A percentile compares a stretch with the other conserved stretches of the same genome.
Evolutionary conservation across 2,797 vertebrate species (phyloP).

Genomic region (Acanthopagrus latus): DNA sequence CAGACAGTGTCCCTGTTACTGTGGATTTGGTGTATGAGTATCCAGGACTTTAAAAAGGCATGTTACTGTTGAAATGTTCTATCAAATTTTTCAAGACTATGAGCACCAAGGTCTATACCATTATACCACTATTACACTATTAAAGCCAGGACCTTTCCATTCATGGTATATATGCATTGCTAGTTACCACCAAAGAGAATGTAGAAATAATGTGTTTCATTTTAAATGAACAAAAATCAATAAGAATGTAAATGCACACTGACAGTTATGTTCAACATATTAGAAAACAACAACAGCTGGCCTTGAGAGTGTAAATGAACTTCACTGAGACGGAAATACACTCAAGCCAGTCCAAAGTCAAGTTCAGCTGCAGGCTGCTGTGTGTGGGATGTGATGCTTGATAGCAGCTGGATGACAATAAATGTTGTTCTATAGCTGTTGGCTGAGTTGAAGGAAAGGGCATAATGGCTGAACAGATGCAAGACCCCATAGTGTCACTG

Average conservation of each 20-base stretch:
- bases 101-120: no score
- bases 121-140: no score
- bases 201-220: background rate
- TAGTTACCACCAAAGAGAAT: background rate
- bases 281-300: background rate
- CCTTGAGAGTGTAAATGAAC: background rate
- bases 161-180: background rate
- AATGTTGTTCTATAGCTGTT: background rate
- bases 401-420: slow-evolving; percentile 16
- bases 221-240: background rate
- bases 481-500: slow-evolving; percentile 50
- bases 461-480: slow-evolving; percentile 53
- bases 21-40: background rate
- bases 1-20: background rate
- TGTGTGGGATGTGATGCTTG: slow-evolving; percentile 14
- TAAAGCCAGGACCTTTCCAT: background rate
- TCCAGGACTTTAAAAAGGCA: background rate
- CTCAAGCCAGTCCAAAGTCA: slow-evolving; percentile 22
- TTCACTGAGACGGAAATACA: background rate
- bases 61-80: background rate
- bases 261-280: background rate
- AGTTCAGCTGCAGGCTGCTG: slow-evolving; percentile 47
- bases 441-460: background rate
- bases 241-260: background rate
- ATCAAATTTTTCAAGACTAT: background rate